These are phyloP conservation scores for Ethmia dodecea DNA, from an alignment of 2,888 invertebrate genomes.

Conservation along the genomic window DNA sequence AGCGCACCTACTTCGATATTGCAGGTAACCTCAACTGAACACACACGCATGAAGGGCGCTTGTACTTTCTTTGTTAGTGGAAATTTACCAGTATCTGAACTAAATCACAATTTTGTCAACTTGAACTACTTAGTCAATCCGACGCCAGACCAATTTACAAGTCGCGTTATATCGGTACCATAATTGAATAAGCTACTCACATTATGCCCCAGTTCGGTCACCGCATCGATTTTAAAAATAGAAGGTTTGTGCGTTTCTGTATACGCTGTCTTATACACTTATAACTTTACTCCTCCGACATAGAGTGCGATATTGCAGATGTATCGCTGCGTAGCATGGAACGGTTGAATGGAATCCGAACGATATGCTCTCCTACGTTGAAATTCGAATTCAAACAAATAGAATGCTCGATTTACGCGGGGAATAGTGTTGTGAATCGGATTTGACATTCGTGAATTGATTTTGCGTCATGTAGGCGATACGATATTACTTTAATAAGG, in stretches of 20 bases:
- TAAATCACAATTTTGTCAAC: too few relatives aligned
- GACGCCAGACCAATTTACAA: too few relatives aligned
- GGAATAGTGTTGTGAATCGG: slow-evolving; percentile 43
- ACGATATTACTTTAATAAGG: too few relatives aligned
- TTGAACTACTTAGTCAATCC: too few relatives aligned
- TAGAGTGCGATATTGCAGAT: slow-evolving; percentile 39
- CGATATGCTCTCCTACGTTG: slow-evolving; percentile 60
- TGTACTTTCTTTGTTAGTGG: too few relatives aligned
- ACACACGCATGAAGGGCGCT: slow-evolving; percentile 28
- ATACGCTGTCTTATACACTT: slow-evolving; percentile 29
- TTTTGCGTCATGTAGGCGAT: slow-evolving; percentile 9
- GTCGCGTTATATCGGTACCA: slow-evolving; percentile 43
- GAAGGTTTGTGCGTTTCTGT: slow-evolving; percentile 67
- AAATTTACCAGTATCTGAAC: too few relatives aligned
- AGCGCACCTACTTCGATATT: slow-evolving; percentile 36
- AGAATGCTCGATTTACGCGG: slow-evolving; percentile 55
- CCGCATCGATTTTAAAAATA: slow-evolving; percentile 76
- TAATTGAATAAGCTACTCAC: slow-evolving; percentile 52
- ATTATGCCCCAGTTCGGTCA: slow-evolving; percentile 64
- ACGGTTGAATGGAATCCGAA: slow-evolving; percentile 62
- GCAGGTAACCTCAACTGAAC: slow-evolving; percentile 11
- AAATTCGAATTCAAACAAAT: slow-evolving; percentile 63
- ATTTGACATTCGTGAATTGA: slow-evolving; percentile 17
- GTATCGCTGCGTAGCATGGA: slow-evolving; percentile 33
- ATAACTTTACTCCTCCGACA: not conserved